These are phyloP conservation scores for Aphis craccivora DNA, from an alignment of 1,140 invertebrate genomes.

Conservation along the genomic window DNA sequence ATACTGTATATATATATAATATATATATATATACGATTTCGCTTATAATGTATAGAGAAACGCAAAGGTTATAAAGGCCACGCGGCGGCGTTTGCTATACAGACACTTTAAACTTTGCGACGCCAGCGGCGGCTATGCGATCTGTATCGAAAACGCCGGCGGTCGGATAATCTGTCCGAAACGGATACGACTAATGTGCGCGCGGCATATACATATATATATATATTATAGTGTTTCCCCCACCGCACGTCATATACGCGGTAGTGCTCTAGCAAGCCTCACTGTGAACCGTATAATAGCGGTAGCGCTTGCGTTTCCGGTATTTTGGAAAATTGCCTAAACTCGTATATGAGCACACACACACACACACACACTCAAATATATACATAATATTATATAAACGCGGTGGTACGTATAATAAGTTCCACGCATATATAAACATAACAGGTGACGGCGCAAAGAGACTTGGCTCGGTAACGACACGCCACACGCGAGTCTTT, in stretches of 20 bases:
- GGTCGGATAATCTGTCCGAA: conserved; percentile 50
- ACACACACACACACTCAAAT: not conserved
- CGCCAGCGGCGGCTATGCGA: not conserved
- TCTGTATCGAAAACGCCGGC: conserved; percentile 14
- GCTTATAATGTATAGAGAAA: not conserved
- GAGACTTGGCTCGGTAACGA: not conserved
- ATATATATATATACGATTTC: too few relatives aligned
- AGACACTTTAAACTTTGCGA: conserved; percentile 42
- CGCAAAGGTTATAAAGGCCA: not conserved
- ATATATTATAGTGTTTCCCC: not conserved
- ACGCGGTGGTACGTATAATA: not conserved
- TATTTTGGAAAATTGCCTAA: conserved; percentile 52
- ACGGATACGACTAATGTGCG: conserved; percentile 8
- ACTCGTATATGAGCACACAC: not conserved
- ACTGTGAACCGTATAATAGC: not conserved
- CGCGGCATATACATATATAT: not conserved
- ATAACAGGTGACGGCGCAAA: not conserved
- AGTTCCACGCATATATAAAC: not conserved
- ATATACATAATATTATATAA: too few relatives aligned
- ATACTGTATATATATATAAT: too few relatives aligned
- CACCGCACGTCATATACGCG: not conserved
- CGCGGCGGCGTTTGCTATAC: not conserved
- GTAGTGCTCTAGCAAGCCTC: not conserved
- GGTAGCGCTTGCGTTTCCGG: not conserved
- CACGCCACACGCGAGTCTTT: not conserved